Conservation (phyloP, 2,888 invertebrate genomes). For the Lamellibrachia columna region DNA sequence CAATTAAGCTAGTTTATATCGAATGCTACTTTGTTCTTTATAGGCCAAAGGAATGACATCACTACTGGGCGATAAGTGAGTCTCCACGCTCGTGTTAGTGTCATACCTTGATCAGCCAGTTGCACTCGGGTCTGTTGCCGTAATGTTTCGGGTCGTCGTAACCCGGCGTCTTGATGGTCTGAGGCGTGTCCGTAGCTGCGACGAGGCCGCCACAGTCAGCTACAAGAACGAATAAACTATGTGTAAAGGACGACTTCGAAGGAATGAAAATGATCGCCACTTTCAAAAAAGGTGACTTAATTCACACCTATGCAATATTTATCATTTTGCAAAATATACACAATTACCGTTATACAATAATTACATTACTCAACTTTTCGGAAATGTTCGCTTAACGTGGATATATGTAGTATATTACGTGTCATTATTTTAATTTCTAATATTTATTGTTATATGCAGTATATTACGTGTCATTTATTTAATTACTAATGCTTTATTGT, state of each 20-base stretch:
- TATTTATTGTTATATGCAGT: too few species aligned
- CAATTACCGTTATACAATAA: too few species aligned
- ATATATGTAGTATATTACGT: too few species aligned
- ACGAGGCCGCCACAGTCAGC: slow-evolving; percentile 23
- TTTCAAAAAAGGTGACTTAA: background rate
- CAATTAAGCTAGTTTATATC: background rate
- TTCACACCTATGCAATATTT: too few species aligned
- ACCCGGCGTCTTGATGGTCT: slow-evolving; percentile 7
- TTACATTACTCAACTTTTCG: too few species aligned
- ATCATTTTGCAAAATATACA: too few species aligned
- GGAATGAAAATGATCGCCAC: background rate
- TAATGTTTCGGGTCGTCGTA: background rate
- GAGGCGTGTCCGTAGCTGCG: background rate
- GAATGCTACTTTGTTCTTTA: background rate
- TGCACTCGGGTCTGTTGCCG: slow-evolving; percentile 1
- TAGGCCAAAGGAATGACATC: background rate
- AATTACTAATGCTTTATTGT: too few species aligned
- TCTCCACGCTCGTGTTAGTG: background rate
- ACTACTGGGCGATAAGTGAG: background rate
- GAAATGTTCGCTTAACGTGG: too few species aligned
- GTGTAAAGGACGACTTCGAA: background rate
- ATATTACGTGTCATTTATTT: too few species aligned
- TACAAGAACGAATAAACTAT: background rate
- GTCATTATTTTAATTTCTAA: too few species aligned
- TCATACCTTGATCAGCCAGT: slow-evolving; percentile 17